Evolutionary conservation across 2,113 vertebrate genomes (phyloP).

Genomic region (Alces alces): DNA sequence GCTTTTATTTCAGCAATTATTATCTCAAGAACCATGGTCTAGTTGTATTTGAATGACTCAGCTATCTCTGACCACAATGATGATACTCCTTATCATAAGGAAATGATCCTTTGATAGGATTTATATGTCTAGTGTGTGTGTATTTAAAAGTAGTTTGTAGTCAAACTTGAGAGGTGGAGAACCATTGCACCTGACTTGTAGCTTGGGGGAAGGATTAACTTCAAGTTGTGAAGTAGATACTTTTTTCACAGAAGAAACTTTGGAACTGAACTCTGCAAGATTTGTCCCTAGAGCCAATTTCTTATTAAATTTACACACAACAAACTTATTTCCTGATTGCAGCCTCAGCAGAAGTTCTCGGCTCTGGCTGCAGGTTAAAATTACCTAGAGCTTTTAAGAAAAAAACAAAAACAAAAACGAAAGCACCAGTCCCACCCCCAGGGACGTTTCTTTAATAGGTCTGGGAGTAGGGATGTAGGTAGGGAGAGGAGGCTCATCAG

Average conservation of each 20-base stretch:
- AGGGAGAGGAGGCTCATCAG: not conserved
- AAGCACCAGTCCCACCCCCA: rapidly evolving
- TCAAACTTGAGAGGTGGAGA: slow-evolving; percentile 12
- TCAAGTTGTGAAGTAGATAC: not conserved
- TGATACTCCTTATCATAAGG: slow-evolving; percentile 6
- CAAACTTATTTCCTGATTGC: not conserved
- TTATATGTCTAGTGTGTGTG: not conserved
- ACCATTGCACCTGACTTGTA: not conserved
- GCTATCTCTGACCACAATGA: not conserved
- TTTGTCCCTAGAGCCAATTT: not conserved
- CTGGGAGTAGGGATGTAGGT: rapidly evolving
- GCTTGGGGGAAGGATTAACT: not conserved
- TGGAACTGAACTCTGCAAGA: not conserved
- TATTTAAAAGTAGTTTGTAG: slow-evolving; percentile 47
- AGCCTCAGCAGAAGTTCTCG: not conserved
- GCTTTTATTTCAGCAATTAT: not conserved
- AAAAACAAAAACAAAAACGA: not conserved
- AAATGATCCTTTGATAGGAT: slow-evolving; percentile 36
- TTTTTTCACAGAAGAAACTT: not conserved
- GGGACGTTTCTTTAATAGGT: not conserved
- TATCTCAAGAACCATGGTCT: not conserved
- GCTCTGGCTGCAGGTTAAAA: not conserved
- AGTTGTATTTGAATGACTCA: too few relatives aligned
- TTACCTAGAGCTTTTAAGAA: not conserved
- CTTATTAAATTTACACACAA: not conserved